Evolutionary conservation across 2,888 invertebrate species (phyloP).

Genomic region (Slavum lentiscoides): DNA sequence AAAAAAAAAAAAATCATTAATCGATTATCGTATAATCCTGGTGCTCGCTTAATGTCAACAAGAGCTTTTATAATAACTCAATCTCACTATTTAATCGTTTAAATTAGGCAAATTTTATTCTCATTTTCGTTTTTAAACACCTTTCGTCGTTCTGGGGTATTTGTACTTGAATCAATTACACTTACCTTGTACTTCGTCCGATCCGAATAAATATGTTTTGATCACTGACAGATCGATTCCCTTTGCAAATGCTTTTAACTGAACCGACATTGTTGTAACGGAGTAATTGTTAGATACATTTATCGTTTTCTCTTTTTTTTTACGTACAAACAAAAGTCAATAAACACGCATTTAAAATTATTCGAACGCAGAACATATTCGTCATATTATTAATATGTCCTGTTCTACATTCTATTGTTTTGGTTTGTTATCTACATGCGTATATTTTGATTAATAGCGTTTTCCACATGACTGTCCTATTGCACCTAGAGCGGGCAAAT

Average conservation of each 20-base stretch:
- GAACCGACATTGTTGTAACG: constrained; percentile 62
- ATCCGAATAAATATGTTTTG: constrained; percentile 62
- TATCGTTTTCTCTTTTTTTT: neutral
- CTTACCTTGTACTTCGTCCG: constrained; percentile 39
- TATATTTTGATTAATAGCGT: neutral
- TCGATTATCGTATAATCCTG: no score
- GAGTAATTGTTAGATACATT: neutral
- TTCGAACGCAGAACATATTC: neutral
- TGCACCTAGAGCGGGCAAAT: no score
- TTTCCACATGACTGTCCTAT: no score
- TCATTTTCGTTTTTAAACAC: no score
- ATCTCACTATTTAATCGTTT: no score
- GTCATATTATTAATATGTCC: no score
- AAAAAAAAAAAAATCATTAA: no score
- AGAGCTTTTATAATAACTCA: no score
- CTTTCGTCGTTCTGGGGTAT: no score
- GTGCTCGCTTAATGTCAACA: no score
- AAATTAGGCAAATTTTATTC: no score
- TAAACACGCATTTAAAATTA: neutral
- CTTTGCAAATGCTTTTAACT: constrained; percentile 68
- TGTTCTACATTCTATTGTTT: neutral
- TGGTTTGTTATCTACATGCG: constrained; percentile 10
- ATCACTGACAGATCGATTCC: constrained; percentile 67
- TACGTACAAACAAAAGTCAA: neutral
- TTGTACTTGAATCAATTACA: neutral